These are phyloP conservation scores for Phenacoccus solenopsis DNA, from an alignment of 1,140 invertebrate genomes.

Conservation along the genomic window DNA sequence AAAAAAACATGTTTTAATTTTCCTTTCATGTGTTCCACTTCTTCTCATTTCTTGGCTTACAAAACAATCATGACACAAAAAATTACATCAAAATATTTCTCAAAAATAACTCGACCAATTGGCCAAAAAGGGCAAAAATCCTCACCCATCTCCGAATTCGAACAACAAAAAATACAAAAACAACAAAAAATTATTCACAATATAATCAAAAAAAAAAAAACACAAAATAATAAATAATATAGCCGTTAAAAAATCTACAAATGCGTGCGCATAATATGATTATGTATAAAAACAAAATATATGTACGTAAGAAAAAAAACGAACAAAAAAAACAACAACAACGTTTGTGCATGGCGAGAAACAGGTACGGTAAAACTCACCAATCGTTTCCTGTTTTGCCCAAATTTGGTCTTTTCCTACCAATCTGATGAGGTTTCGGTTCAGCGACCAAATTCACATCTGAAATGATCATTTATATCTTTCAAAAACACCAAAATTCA, in stretches of 20 bases:
- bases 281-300: background rate
- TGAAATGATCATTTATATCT: conserved; percentile 37
- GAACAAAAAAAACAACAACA: conserved; percentile 6
- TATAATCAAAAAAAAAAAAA: background rate
- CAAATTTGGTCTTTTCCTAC: conserved; percentile 62
- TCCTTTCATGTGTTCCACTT: no score
- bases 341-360: conserved; percentile 12
- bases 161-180: background rate
- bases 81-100: no score
- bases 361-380: conserved; percentile 39
- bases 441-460: conserved; percentile 74
- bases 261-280: background rate
- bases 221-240: background rate
- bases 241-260: conserved; percentile 8
- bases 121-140: no score
- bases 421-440: conserved; percentile 68
- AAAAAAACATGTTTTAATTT: no score
- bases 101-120: no score
- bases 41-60: no score
- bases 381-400: conserved; percentile 68
- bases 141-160: no score
- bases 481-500: background rate
- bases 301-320: background rate
- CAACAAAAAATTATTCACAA: background rate
- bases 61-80: no score